phyloP scores from a whole-genome alignment of 2,113 vertebrate genomes.

The Papio anubis region DNA sequence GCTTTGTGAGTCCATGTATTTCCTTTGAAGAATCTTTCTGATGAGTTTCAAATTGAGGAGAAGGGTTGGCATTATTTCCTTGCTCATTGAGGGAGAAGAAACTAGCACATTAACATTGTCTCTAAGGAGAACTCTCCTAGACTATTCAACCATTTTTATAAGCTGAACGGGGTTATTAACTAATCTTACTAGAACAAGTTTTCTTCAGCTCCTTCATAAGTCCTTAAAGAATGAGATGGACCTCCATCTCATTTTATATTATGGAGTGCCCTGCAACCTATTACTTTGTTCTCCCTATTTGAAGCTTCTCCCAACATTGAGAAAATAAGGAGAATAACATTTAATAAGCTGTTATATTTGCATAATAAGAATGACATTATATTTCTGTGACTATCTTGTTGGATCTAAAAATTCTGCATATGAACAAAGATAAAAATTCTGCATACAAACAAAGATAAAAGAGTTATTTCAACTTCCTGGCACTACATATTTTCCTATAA shows the following conservation, averaged over 20 bases:
- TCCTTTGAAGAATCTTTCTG: not conserved
- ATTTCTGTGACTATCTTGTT: not conserved
- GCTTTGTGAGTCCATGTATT: not conserved
- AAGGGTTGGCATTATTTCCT: not conserved
- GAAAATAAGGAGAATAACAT: not conserved
- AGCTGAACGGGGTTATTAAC: not conserved
- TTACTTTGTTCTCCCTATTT: not conserved
- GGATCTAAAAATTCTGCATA: not conserved
- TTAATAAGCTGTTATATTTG: not conserved
- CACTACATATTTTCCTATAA: not conserved
- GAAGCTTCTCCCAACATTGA: not conserved
- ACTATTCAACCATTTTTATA: not conserved
- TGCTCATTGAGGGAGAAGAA: not conserved
- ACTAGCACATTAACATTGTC: not conserved
- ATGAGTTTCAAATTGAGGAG: not conserved
- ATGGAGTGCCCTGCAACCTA: not conserved
- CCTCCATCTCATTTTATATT: not conserved
- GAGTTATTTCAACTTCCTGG: not conserved
- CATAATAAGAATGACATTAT: not conserved
- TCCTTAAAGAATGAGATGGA: not conserved
- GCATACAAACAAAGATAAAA: not conserved
- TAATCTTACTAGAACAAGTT: not conserved
- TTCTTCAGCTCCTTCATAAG: not conserved
- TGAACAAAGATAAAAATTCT: not conserved
- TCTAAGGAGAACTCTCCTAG: not conserved